Evolutionary conservation across 2,888 invertebrate species (phyloP).

Genomic region (Arenicola marina): DNA sequence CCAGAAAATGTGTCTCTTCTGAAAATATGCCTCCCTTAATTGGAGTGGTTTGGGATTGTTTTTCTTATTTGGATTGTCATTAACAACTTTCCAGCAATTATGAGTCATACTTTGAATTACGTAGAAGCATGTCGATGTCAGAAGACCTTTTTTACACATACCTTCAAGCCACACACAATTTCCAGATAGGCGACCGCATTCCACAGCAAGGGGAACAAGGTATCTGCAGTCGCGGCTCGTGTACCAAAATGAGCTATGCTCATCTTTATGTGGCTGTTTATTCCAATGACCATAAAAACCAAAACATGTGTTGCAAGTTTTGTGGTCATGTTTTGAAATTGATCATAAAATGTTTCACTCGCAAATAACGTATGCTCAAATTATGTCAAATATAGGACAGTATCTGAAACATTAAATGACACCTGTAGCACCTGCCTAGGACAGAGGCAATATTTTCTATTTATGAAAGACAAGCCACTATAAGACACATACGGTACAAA

Average conservation of each 20-base stretch:
- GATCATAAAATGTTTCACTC: too few relatives aligned
- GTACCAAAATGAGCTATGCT: slow-evolving; percentile 10
- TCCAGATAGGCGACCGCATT: slow-evolving; percentile 10
- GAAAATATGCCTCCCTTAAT: background rate
- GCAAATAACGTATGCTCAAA: too few relatives aligned
- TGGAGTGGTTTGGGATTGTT: too few relatives aligned
- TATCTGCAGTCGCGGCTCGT: slow-evolving; percentile 3
- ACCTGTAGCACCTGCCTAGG: too few relatives aligned
- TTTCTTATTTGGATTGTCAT: background rate
- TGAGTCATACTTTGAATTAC: too few relatives aligned
- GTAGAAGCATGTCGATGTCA: background rate
- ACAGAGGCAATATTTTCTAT: background rate
- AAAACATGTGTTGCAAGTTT: slow-evolving; percentile 15
- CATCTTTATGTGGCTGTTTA: slow-evolving; percentile 8
- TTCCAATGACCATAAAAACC: slow-evolving; percentile 10
- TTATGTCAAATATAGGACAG: too few relatives aligned
- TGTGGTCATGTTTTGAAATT: background rate
- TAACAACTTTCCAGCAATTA: too few relatives aligned
- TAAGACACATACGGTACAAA: too few relatives aligned
- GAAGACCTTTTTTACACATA: background rate
- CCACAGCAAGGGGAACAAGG: slow-evolving; percentile 14
- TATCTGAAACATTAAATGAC: too few relatives aligned
- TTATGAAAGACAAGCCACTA: too few relatives aligned
- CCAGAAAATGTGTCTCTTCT: background rate
- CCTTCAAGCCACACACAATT: slow-evolving; percentile 6